Conservation (phyloP, 1,140 invertebrate genomes). For the Diorhabda sublineata region DNA sequence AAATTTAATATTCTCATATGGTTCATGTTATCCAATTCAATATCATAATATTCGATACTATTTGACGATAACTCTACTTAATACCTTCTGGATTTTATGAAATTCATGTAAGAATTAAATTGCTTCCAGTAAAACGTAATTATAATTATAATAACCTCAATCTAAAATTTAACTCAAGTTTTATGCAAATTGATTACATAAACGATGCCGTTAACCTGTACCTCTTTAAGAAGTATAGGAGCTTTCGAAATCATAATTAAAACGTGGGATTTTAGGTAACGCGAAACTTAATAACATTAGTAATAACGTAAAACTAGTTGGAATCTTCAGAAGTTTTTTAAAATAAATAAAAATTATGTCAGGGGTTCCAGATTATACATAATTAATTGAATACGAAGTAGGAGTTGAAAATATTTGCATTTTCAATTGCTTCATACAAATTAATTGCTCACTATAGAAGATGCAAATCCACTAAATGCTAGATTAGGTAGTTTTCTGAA, state of each 20-base stretch:
- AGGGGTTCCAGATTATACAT: no score
- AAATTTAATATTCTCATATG: no score
- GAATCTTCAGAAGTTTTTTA: neutral
- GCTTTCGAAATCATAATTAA: conserved; percentile 17
- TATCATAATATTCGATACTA: no score
- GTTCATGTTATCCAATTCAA: no score
- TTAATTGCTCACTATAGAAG: no score
- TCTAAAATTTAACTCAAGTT: neutral
- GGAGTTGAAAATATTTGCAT: no score
- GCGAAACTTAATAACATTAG: neutral
- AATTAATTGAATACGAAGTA: no score
- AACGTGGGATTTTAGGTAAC: conserved; percentile 18
- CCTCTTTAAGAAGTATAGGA: conserved; percentile 5
- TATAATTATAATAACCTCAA: conserved; percentile 7
- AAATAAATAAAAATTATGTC: neutral
- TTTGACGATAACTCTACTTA: no score
- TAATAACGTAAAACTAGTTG: neutral
- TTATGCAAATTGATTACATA: conserved; percentile 17
- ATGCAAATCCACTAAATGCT: no score
- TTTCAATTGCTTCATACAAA: no score
- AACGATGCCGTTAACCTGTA: conserved; percentile 13
- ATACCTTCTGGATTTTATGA: neutral
- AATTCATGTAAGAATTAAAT: conserved; percentile 3
- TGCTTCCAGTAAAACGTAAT: neutral
- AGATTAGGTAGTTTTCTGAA: no score